A percentile compares a stretch with the other conserved stretches of the same genome.
These are phyloP conservation scores for Drosophila nigricruria DNA, from an alignment of 2,888 invertebrate species.

Conservation along the genomic window DNA sequence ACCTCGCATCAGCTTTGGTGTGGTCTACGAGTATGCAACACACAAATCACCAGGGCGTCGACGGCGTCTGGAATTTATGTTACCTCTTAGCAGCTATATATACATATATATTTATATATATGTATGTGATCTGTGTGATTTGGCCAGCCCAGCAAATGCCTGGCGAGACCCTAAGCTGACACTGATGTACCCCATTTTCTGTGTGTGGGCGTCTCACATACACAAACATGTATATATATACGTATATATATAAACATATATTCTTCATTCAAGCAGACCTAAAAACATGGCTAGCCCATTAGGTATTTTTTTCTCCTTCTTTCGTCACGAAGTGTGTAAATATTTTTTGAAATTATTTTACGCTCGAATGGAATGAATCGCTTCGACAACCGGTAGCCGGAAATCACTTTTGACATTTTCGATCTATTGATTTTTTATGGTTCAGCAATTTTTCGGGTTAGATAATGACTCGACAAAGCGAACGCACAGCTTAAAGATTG, in stretches of 20 bases:
- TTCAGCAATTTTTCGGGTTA: conserved; percentile 59
- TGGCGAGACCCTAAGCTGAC: conserved; percentile 71
- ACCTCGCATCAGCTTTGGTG: conserved; percentile 61
- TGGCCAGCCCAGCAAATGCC: conserved; percentile 32
- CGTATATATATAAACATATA: conserved; percentile 22
- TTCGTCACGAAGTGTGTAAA: conserved; percentile 66
- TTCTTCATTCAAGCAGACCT: conserved; percentile 58
- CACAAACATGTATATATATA: conserved; percentile 17
- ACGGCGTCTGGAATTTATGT: conserved; percentile 77
- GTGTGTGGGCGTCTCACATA: conserved; percentile 23
- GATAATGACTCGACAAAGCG: conserved; percentile 48
- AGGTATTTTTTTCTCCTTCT: conserved; percentile 19
- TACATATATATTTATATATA: neutral
- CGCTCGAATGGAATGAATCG: conserved; percentile 72
- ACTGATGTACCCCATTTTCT: conserved; percentile 73
- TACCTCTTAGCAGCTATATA: conserved; percentile 46
- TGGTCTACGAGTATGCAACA: conserved; percentile 64
- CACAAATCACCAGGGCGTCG: conserved; percentile 71
- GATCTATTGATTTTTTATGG: conserved; percentile 75
- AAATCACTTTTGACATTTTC: conserved; percentile 80
- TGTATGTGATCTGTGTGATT: conserved; percentile 70
- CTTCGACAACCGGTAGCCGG: conserved; percentile 68
- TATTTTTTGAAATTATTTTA: conserved; percentile 78
- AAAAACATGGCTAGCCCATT: conserved; percentile 58
- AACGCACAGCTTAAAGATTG: conserved; percentile 6